Evolutionary conservation across 2,113 vertebrate species (phyloP), one percentile per base, ranked within the genome.

Genomic region (Ceyx margarethae): DNA sequence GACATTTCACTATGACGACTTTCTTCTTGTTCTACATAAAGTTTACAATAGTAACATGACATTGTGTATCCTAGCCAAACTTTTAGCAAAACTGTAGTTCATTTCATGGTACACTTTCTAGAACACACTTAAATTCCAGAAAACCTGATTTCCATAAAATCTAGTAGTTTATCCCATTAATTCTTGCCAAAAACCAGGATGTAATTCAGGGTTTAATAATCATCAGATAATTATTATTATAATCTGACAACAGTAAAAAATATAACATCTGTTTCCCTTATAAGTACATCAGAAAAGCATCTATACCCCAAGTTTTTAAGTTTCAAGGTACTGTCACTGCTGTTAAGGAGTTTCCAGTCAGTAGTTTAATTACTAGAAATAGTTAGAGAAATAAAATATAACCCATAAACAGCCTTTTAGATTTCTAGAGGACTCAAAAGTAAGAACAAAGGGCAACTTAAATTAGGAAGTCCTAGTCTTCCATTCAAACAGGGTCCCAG

Each of bases 381-480:
- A 97, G 92, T 87, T 92, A 95, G 50, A 94, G 82, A 95, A 96
- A 96, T 91, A 93, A 91, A 80, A 96, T 95, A 96, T 71, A 94
- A 88, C 35, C 73, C 71, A 89, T 72, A 91, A 95, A 96, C 95
- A 96, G 92, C 91, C 89, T 89, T 93, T 95, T 71, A 94, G 93
- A 88, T 95, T 95, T 93, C 94, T 43, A 67, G 85, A 97, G 95
- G 96, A 96, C 83, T 97, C 95, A 96, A 91, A 97, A 91, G 94
- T 96, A 97, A 97, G 98, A 97, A 98, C 97, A 98, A 98, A 98
- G 93, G 87, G 95, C 93, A 97, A 98, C 97, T 97, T 97, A 96
- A 96, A 96, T 97, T 89, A 96, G 64, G 91, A 96, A 97, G 94
- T 96, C 96, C 90, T 91, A 92, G 96, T 96, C 96, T 97, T 96